These are phyloP conservation scores for Aselliscus stoliczkanus DNA, from an alignment of 2,797 vertebrate genomes.

Conservation along the genomic window DNA sequence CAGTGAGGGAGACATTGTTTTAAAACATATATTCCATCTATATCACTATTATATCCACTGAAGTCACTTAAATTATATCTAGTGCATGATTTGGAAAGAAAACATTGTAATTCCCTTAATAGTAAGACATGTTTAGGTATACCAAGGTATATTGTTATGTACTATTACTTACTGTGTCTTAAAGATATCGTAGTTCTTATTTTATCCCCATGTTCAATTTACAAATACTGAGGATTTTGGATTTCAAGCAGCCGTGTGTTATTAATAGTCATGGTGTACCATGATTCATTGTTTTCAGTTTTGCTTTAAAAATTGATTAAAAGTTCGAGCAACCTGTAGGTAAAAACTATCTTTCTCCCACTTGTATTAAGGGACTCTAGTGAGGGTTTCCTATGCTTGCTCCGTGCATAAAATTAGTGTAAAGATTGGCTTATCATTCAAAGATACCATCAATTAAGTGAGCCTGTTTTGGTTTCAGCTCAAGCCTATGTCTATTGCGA, in stretches of 20 bases:
- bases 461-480: conserved; percentile 69
- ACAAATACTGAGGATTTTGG: conserved; percentile 8
- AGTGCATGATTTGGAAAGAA: neutral
- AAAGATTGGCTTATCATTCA: conserved; percentile 65
- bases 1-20: neutral
- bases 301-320: conserved; percentile 15
- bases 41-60: neutral
- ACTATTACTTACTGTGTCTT: neutral
- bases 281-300: neutral
- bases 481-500: conserved; percentile 67
- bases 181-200: neutral
- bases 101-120: neutral
- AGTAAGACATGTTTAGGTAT: neutral
- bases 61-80: neutral
- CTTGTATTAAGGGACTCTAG: neutral
- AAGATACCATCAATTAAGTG: conserved; percentile 74
- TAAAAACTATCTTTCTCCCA: neutral
- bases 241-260: neutral
- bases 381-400: neutral
- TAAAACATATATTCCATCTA: neutral
- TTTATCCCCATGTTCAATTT: neutral
- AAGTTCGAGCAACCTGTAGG: conserved; percentile 17
- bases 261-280: neutral
- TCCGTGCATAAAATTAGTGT: conserved; percentile 56
- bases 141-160: neutral